phyloP scores from a whole-genome alignment of 1,140 invertebrate species.

The Elysia chlorotica region DNA sequence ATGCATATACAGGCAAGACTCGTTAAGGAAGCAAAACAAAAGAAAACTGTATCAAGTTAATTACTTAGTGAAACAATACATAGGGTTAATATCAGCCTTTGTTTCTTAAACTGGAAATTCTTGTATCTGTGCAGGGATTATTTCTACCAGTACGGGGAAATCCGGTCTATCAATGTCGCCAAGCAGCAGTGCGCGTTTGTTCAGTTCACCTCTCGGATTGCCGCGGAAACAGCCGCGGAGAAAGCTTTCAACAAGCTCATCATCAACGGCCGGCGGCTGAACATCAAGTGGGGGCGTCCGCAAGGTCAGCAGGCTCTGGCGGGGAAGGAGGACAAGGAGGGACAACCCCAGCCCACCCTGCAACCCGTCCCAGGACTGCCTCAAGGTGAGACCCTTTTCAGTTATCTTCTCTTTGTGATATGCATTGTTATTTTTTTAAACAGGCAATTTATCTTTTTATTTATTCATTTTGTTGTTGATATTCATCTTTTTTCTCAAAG shows the following conservation, averaged over 20 bases:
- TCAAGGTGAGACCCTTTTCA: slow-evolving; percentile 53
- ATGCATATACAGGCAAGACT: no score
- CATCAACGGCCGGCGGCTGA: slow-evolving; percentile 70
- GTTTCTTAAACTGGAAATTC: not conserved
- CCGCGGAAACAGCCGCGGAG: slow-evolving; percentile 93
- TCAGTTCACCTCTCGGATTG: slow-evolving; percentile 87
- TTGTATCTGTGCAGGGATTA: slow-evolving; percentile 70
- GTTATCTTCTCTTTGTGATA: no score
- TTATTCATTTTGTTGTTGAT: no score
- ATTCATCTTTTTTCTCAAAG: no score
- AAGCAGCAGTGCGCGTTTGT: slow-evolving; percentile 98
- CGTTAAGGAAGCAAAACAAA: no score
- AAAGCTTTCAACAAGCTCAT: slow-evolving; percentile 94
- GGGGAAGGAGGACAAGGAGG: slow-evolving; percentile 48
- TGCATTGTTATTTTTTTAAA: no score
- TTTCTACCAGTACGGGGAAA: slow-evolving; percentile 99
- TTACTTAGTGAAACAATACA: no score
- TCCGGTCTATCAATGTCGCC: slow-evolving; percentile 87
- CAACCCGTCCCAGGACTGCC: slow-evolving; percentile 89
- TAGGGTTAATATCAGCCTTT: no score
- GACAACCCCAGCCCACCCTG: slow-evolving; percentile 64
- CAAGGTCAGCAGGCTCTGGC: slow-evolving; percentile 45
- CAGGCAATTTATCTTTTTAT: no score
- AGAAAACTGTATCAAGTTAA: no score
- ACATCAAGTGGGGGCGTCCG: slow-evolving; percentile 90